Evolutionary conservation across 1,140 invertebrate genomes (phyloP), one percentile per base, ranked within the genome.

Genomic region (Panagrolaimus sp.): DNA sequence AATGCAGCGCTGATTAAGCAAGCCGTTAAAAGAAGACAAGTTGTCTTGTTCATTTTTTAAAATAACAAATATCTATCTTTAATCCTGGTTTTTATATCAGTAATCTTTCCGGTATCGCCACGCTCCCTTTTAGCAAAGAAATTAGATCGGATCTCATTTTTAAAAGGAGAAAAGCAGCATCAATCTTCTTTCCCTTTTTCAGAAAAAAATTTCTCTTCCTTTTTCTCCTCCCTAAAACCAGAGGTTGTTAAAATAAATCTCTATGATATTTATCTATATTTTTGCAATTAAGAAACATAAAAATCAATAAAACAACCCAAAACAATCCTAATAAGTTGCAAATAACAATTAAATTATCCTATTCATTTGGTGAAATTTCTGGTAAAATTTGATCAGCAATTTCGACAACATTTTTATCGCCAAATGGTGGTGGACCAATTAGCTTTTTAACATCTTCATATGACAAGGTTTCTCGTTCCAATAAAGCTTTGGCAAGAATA

Each of bases 391-490:
- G 77, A 43, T 82, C 77, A 12, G 73, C 76, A 9, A 83, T 32
- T 45, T 82, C 82, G 10, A 80, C 55, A n/a, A 80, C 86, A 21
- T 88, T 86, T 81, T 92, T 94, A 69, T 90, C 89, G 0, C 89
- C 90, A 84, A 88, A 89, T 0, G 91, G 90, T 8, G 94, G 93
- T 8, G 93, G 91, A 0, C 95, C 95, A 70, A 98, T 89, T 5
- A 98, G 85, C 14, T 85, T 84, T 83, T 91, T 89, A 8, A 98
- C 89, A 75, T 98, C 91, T 68, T 92, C 89, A 81, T 94, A 96
- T 74, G 90, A 92, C 1, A 98, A 84, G 0, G 92, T 93, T 87
- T 98, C 95, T 81, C 90, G 91, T 75, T 90, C 88, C 26, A 98
- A 75, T 14, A 98, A 85, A 21, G 88, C 88, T 84, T 91, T 89